Conservation (phyloP, 2,888 invertebrate species). For the Ochropleura leucogaster region DNA sequence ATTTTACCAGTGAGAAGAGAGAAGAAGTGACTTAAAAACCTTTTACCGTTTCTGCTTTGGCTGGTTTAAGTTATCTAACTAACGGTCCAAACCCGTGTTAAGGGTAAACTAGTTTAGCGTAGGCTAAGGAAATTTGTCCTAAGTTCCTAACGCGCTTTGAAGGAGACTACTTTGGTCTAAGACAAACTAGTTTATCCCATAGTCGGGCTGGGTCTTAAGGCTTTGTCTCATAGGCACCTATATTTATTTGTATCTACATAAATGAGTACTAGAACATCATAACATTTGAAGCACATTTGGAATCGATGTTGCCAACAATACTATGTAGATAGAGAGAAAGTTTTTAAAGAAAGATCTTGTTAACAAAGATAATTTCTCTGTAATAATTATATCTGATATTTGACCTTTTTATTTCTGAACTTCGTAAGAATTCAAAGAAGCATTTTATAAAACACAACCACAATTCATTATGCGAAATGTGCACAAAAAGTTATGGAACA, state of each 20-base stretch:
- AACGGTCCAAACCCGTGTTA: too few relatives aligned
- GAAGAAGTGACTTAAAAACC: background rate
- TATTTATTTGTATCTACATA: background rate
- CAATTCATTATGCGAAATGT: background rate
- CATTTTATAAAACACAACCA: background rate
- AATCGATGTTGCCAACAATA: background rate
- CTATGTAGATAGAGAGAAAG: background rate
- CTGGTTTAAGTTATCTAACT: background rate
- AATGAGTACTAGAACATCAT: background rate
- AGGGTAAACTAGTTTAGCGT: background rate
- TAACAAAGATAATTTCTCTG: too few relatives aligned
- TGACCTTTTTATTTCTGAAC: background rate
- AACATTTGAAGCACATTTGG: background rate
- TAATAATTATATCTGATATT: too few relatives aligned
- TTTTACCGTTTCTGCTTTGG: background rate
- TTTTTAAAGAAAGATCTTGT: too few relatives aligned
- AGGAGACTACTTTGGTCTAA: conserved; percentile 4
- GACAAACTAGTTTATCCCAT: conserved; percentile 23
- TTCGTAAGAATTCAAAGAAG: too few relatives aligned
- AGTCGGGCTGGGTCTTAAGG: background rate
- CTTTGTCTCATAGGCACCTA: background rate
- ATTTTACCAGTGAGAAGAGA: background rate
- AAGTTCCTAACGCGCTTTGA: conserved; percentile 9
- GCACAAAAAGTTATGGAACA: background rate
- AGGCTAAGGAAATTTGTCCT: conserved; percentile 8